phyloP scores from a whole-genome alignment of 1,140 invertebrate species.

The Brachionus koreanus region DNA sequence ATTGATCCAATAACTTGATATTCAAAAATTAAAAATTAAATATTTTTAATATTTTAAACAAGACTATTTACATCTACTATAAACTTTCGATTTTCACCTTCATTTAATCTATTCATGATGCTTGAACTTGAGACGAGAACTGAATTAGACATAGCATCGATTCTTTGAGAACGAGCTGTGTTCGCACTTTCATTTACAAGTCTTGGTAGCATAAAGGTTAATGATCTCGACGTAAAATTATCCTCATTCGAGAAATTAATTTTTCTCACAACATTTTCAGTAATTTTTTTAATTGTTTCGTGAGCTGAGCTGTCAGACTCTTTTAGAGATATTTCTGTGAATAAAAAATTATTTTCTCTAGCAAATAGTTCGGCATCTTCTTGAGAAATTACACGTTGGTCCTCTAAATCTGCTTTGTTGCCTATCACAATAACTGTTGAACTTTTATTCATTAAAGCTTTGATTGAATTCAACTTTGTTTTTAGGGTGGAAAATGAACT shows the following conservation, averaged over 20 bases:
- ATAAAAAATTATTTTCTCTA: neutral
- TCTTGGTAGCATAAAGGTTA: neutral
- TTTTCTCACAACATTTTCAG: neutral
- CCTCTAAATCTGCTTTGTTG: constrained; percentile 16
- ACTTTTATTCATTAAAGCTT: neutral
- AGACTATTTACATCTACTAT: neutral
- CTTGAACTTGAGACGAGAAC: neutral
- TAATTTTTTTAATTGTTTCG: neutral
- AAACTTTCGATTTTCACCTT: constrained; percentile 21
- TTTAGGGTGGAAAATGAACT: neutral
- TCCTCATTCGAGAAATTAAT: neutral
- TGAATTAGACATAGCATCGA: constrained; percentile 34
- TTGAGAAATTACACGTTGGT: neutral
- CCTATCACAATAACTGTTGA: neutral
- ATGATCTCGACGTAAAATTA: neutral
- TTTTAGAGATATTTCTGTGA: neutral
- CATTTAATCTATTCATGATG: neutral
- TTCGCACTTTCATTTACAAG: neutral
- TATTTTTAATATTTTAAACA: neutral
- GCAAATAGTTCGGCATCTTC: neutral
- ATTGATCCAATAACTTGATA: constrained; percentile 49
- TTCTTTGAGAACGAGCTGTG: constrained; percentile 13
- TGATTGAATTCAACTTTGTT: neutral
- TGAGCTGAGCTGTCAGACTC: neutral
- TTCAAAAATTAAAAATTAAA: neutral